These are phyloP conservation scores for Anser brachyrhynchus DNA, from an alignment of 2,113 vertebrate genomes.

Conservation along the genomic window DNA sequence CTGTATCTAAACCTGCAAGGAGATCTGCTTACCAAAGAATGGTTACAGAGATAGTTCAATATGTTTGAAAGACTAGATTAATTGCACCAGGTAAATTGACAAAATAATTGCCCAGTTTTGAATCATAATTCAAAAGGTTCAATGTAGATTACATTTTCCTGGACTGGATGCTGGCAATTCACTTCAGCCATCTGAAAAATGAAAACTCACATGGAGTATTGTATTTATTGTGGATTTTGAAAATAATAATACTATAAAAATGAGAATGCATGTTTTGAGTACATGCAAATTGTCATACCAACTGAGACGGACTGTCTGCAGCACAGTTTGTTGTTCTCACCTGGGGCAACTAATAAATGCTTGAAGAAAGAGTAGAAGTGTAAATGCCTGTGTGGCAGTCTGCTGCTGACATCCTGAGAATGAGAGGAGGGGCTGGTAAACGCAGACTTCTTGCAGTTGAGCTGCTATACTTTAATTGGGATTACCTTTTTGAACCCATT, in stretches of 20 bases:
- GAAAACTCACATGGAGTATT: background rate
- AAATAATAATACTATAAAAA: background rate
- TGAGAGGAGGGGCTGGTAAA: background rate
- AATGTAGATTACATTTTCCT: background rate
- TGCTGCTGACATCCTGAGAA: background rate
- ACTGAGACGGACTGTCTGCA: background rate
- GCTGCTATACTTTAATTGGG: background rate
- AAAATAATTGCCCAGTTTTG: background rate
- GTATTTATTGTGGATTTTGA: background rate
- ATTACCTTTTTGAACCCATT: background rate
- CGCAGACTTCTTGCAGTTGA: background rate
- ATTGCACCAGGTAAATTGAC: background rate
- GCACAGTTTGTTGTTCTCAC: background rate
- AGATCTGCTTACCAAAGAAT: background rate
- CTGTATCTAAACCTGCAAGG: background rate
- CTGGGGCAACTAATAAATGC: background rate
- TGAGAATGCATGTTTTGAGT: background rate
- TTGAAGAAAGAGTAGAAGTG: background rate
- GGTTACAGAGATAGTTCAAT: background rate
- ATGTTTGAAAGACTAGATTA: background rate
- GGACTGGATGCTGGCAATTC: background rate
- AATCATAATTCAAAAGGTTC: background rate
- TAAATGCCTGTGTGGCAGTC: background rate
- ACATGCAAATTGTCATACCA: background rate
- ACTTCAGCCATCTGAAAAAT: background rate